phyloP scores from a whole-genome alignment of 2,113 vertebrate genomes.

The Gymnogyps californianus region DNA sequence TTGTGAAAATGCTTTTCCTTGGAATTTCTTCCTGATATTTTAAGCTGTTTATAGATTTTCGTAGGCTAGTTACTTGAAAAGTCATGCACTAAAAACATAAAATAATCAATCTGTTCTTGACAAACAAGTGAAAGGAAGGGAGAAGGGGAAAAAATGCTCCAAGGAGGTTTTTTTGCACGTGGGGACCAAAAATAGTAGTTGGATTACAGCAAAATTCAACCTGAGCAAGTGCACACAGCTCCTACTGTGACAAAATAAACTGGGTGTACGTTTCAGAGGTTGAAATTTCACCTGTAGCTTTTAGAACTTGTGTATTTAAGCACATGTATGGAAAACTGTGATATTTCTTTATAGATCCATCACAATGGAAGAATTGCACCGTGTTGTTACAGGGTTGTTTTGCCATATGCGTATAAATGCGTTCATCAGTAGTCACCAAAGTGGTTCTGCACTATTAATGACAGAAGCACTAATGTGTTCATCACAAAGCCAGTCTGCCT shows the following conservation, averaged over 20 bases:
- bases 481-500: not conserved
- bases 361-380: not conserved
- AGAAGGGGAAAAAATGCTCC: not conserved
- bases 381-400: not conserved
- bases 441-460: not conserved
- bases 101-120: not conserved
- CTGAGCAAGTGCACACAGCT: not conserved
- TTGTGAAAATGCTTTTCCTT: constrained; percentile 49
- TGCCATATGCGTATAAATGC: not conserved
- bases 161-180: not conserved
- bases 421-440: not conserved
- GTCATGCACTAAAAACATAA: constrained; percentile 3
- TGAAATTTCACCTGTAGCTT: not conserved
- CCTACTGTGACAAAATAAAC: not conserved
- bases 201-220: not conserved
- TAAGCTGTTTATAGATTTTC: not conserved
- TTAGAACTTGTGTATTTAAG: not conserved
- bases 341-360: not conserved
- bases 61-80: constrained; percentile 15
- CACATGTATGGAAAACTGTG: not conserved
- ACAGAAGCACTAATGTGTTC: not conserved
- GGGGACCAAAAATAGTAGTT: constrained; percentile 11
- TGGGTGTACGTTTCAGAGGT: not conserved
- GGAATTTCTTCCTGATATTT: not conserved
- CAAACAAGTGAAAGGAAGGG: not conserved